These are phyloP conservation scores for Drosophila bocqueti DNA, from an alignment of 1,140 invertebrate genomes.

Conservation along the genomic window DNA sequence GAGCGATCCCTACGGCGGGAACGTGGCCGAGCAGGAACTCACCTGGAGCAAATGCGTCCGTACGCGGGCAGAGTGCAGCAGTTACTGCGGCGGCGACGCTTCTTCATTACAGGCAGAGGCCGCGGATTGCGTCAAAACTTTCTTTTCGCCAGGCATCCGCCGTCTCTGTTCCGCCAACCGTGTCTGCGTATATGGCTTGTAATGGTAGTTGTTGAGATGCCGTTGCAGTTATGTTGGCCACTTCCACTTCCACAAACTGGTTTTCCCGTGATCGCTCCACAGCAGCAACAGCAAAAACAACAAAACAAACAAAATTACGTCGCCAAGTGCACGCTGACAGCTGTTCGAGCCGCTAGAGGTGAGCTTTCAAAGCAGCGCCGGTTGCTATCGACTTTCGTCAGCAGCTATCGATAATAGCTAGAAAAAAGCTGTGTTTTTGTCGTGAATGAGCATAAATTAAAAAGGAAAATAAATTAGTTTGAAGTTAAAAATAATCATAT, in stretches of 20 bases:
- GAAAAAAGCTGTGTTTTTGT: no score
- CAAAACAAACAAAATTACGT: constrained; percentile 39
- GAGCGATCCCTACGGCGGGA: neutral
- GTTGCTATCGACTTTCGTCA: neutral
- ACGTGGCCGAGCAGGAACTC: neutral
- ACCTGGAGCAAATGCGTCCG: constrained; percentile 43
- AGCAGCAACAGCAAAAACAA: constrained; percentile 35
- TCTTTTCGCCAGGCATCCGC: constrained; percentile 58
- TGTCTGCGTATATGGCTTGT: constrained; percentile 21
- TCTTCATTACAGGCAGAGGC: constrained; percentile 75
- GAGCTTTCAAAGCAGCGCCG: neutral
- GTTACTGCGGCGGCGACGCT: constrained; percentile 65
- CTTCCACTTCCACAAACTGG: constrained; percentile 53
- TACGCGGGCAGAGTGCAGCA: constrained; percentile 63
- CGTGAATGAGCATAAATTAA: no score
- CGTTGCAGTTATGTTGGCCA: constrained; percentile 47
- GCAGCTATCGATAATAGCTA: neutral
- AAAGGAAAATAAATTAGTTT: no score
- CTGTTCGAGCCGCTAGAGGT: constrained; percentile 35
- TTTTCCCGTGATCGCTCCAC: constrained; percentile 22
- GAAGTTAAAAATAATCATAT: no score
- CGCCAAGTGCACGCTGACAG: constrained; percentile 37
- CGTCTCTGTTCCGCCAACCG: constrained; percentile 12
- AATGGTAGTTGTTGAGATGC: constrained; percentile 41
- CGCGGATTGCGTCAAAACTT: constrained; percentile 78